Evolutionary conservation across 2,888 invertebrate genomes (phyloP).

Genomic region (Herminia tarsipennalis): DNA sequence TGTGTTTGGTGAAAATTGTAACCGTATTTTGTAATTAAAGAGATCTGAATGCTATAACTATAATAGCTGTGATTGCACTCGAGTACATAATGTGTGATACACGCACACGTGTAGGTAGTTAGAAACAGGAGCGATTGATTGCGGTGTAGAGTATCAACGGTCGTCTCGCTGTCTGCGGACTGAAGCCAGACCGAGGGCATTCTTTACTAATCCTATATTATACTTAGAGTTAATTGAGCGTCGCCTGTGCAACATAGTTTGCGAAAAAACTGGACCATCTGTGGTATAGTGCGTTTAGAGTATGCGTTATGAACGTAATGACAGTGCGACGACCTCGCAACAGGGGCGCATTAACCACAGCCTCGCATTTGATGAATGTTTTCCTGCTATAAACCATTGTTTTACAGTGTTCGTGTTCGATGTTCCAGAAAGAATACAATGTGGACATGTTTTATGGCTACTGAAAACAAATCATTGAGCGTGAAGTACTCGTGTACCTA

Average conservation of each 20-base stretch:
- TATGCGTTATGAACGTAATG: constrained; percentile 50
- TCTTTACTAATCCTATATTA: constrained; percentile 45
- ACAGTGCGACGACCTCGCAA: constrained; percentile 47
- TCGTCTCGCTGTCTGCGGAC: constrained; percentile 58
- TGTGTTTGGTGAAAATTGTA: background rate
- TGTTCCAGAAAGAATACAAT: constrained; percentile 61
- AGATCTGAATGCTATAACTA: background rate
- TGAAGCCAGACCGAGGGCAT: constrained; percentile 38
- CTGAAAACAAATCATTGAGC: constrained; percentile 39
- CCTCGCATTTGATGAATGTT: constrained; percentile 55
- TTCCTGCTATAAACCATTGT: constrained; percentile 62
- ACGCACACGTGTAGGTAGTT: constrained; percentile 40
- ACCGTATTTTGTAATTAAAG: background rate
- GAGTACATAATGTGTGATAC: constrained; percentile 24
- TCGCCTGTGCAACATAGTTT: constrained; percentile 18
- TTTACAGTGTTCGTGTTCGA: constrained; percentile 49
- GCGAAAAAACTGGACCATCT: constrained; percentile 56
- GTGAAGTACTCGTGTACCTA: constrained; percentile 27
- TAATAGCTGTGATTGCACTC: constrained; percentile 16
- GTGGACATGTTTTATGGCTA: constrained; percentile 47
- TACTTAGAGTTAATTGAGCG: constrained; percentile 33
- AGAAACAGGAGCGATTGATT: constrained; percentile 49
- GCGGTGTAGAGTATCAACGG: constrained; percentile 48
- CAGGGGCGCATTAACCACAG: constrained; percentile 41
- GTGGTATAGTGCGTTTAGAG: constrained; percentile 43